These are phyloP conservation scores for Prunella fulvescens DNA, from an alignment of 2,113 vertebrate genomes.

Conservation along the genomic window DNA sequence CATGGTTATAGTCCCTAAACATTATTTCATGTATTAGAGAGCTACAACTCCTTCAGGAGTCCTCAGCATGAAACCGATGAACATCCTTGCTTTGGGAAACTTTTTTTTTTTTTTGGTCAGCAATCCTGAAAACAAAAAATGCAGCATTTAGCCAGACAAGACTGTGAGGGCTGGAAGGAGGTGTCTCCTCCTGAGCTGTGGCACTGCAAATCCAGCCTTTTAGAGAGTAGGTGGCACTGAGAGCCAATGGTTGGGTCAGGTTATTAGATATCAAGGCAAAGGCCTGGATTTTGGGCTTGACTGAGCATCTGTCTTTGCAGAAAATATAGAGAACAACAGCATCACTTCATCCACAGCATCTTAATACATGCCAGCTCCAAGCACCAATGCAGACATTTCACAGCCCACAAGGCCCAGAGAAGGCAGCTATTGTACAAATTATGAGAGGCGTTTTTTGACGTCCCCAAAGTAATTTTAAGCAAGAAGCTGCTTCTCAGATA, in stretches of 20 bases:
- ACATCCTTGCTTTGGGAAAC: background rate
- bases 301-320: conserved; percentile 26
- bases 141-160: background rate
- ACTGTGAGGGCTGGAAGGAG: background rate
- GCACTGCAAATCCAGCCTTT: background rate
- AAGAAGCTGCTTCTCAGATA: conserved; percentile 1
- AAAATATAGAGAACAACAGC: conserved; percentile 4
- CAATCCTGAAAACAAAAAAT: background rate
- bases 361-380: background rate
- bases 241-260: background rate
- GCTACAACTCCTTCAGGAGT: fast-evolving
- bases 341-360: background rate
- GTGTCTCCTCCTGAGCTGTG: background rate
- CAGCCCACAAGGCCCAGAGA: conserved; percentile 41
- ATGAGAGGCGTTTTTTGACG: background rate
- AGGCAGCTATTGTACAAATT: background rate
- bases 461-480: background rate
- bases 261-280: conserved; percentile 2
- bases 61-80: background rate
- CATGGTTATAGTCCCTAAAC: background rate
- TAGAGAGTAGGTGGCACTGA: background rate
- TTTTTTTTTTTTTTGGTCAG: background rate
- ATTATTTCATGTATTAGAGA: background rate
- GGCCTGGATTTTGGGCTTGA: conserved; percentile 41
- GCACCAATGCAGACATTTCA: background rate